Base-by-base conservation (phyloP, 2,113 vertebrate genomes). In the Caranx ignobilis region DNA sequence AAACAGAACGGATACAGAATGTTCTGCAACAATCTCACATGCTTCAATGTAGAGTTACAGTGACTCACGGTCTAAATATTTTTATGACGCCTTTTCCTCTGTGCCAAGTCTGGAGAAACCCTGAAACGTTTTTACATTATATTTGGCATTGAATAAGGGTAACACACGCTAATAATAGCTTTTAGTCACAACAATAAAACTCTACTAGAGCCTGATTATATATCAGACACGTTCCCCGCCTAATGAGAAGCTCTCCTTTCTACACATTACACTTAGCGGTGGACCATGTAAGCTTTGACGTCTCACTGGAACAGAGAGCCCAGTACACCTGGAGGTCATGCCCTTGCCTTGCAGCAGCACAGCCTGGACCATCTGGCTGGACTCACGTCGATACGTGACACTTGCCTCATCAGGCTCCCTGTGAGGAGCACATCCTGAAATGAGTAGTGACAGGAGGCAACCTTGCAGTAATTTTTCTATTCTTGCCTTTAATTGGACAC, bases 391-490 rank as follows among this genome's bases (percentile, higher is more conserved):
- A 79, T 60, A 75, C 39, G 41, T 78, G 81, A 84, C 72, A 77
- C 77, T 81, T 67, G 47, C 54, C 70, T 86, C 86, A 75, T 91
- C 87, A 78, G 43, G 81, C 73, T 68, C 45, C 55, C 67, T 8
- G 37, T 79, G 80, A 90, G 73, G 71, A 82, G 75, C 80, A 47
- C 84, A 81, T 81, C 71, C 68, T 82, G n/a, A 77, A 91, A 91
- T 55, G 45, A 81, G 62, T 69, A 84, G 77, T 81, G 91, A 89
- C 90, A 89, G 79, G 73, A 82, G 83, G 84, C 83, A 85, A 87
- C 83, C 81, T 87, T 89, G 80, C 83, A 85, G 83, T 91, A 71
- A 87, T 86, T 89, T 83, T 83, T 86, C 87, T 90, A 82, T 87
- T 90, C 88, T 89, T 71, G 62, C 73, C 69, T 84, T 75, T 91